phyloP scores from a whole-genome alignment of 2,797 vertebrate species.

The Babyrousa celebensis region DNA sequence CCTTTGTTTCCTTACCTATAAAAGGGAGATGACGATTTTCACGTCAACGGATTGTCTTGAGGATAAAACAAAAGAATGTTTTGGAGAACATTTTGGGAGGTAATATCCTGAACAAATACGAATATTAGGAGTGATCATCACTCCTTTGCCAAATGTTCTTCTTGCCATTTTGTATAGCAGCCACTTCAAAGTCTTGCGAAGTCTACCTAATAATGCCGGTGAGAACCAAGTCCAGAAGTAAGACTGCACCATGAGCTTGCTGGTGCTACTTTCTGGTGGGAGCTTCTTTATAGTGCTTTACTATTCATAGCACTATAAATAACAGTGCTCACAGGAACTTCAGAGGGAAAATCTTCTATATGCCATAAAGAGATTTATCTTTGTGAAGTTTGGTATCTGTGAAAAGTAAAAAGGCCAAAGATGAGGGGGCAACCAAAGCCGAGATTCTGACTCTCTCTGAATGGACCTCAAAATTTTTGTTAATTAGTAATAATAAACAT shows the following conservation, averaged over 20 bases:
- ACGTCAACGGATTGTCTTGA: slow-evolving; percentile 46
- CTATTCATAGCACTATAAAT: not conserved
- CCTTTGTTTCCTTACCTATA: slow-evolving; percentile 47
- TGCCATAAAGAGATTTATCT: slow-evolving; percentile 24
- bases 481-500: slow-evolving; percentile 11
- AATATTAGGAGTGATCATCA: not conserved
- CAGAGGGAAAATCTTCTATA: slow-evolving; percentile 44
- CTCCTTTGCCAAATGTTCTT: slow-evolving; percentile 36
- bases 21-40: slow-evolving; percentile 24
- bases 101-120: slow-evolving; percentile 35
- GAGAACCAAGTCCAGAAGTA: not conserved
- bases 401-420: slow-evolving; percentile 39
- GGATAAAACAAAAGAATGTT: slow-evolving; percentile 56
- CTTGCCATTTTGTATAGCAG: not conserved
- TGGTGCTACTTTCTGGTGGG: not conserved
- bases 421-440: not conserved
- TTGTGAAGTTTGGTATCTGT: not conserved
- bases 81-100: slow-evolving; percentile 12
- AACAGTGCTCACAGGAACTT: not conserved
- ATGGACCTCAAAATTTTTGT: slow-evolving; percentile 41
- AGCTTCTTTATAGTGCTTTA: slow-evolving; percentile 29
- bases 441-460: slow-evolving; percentile 48
- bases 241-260: not conserved
- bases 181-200: slow-evolving; percentile 38
- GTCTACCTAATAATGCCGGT: not conserved